phyloP scores from a whole-genome alignment of 2,113 vertebrate species.

The Sminthopsis crassicaudata region DNA sequence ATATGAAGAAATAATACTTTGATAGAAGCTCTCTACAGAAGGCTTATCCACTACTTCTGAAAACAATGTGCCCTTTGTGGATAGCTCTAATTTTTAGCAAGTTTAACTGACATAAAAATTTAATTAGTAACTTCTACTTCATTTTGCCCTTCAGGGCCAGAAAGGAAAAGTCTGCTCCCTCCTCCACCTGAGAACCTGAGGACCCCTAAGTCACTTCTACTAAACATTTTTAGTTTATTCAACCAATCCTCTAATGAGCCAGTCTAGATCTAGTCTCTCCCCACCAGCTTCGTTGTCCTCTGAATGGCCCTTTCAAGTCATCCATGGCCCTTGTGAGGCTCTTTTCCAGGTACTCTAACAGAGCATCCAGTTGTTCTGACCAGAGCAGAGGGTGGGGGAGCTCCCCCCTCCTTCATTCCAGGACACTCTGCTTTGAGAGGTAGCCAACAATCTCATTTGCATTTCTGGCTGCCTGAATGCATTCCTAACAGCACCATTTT shows the following conservation, averaged over 20 bases:
- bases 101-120: background rate
- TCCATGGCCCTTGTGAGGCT: background rate
- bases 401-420: background rate
- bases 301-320: background rate
- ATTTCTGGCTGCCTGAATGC: background rate
- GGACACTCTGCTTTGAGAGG: background rate
- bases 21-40: background rate
- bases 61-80: background rate
- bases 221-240: background rate
- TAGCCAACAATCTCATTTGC: background rate
- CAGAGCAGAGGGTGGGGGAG: background rate
- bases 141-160: background rate
- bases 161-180: background rate
- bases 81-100: background rate
- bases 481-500: background rate
- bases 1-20: background rate
- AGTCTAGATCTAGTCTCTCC: background rate
- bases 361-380: background rate
- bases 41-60: background rate
- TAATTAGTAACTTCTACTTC: background rate
- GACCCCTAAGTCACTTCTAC: background rate
- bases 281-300: background rate
- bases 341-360: background rate
- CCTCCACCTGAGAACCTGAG: background rate
- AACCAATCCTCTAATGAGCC: background rate